phyloP scores from a whole-genome alignment of 2,888 invertebrate genomes.

The Phasia obesa region DNA sequence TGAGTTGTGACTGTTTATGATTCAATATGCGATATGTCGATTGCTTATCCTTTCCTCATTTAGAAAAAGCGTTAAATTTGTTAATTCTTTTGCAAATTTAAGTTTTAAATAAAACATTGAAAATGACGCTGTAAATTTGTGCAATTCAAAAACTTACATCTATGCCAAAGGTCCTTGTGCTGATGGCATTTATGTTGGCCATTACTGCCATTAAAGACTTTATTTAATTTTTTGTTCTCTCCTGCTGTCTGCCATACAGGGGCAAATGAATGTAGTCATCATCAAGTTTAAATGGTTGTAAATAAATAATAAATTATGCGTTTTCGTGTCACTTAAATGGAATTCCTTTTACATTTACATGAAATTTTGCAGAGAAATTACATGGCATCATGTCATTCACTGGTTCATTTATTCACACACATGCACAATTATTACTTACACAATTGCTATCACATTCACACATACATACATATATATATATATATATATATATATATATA shows the following conservation, averaged over 20 bases:
- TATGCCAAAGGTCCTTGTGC: constrained; percentile 45
- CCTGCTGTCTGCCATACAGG: background rate
- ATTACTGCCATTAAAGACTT: constrained; percentile 35
- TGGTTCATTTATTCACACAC: background rate
- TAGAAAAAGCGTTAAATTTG: background rate
- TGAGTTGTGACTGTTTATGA: too few relatives aligned
- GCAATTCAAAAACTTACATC: background rate
- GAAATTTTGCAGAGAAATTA: constrained; percentile 52
- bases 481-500: too few relatives aligned
- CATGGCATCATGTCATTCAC: constrained; percentile 45
- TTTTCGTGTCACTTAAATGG: constrained; percentile 65
- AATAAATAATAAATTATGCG: constrained; percentile 67
- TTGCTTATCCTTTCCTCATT: background rate
- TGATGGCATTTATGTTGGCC: constrained; percentile 14
- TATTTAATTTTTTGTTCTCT: background rate
- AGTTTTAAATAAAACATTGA: background rate
- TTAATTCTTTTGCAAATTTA: background rate
- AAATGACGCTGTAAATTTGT: too few relatives aligned
- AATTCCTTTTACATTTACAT: constrained; percentile 57
- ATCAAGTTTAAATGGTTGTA: constrained; percentile 43
- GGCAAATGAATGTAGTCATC: background rate
- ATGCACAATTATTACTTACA: background rate
- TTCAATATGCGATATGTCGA: too few relatives aligned
- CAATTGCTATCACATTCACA: background rate
- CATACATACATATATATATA: too few relatives aligned